Percentiles rank a stretch among this genome's conserved stretches.
These are phyloP conservation scores for Rhopalosiphum nymphaeae DNA, from an alignment of 2,888 invertebrate species.

Conservation along the genomic window DNA sequence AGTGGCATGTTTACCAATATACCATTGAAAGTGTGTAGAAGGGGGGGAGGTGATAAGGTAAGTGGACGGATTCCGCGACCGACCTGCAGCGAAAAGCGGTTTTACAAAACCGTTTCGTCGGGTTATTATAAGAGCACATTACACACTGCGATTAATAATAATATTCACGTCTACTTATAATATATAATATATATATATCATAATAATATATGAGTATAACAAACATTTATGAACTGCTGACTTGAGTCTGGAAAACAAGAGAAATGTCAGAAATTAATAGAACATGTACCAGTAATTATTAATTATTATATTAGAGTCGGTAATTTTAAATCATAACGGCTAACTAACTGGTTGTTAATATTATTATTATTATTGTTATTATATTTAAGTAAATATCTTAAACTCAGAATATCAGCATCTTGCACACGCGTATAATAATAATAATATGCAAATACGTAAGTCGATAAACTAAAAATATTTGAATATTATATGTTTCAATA, in stretches of 20 bases:
- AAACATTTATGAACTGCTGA: neutral
- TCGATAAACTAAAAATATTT: constrained; percentile 14
- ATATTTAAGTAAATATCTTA: neutral
- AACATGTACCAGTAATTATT: neutral
- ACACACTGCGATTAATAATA: neutral
- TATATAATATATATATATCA: neutral
- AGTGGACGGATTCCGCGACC: neutral
- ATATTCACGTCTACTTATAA: neutral
- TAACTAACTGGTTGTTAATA: neutral
- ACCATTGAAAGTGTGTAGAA: neutral
- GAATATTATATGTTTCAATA: neutral
- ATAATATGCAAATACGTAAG: neutral
- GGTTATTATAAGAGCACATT: neutral
- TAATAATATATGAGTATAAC: constrained; percentile 11
- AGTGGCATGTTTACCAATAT: constrained; percentile 13
- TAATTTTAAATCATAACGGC: neutral
- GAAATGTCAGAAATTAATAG: neutral
- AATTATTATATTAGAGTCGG: neutral
- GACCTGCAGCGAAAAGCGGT: neutral
- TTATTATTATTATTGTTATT: constrained; percentile 6
- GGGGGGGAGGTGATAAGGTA: neutral
- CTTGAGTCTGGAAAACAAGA: neutral
- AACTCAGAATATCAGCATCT: neutral
- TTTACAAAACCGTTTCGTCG: neutral
- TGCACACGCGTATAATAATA: neutral